Percentiles rank a stretch among this genome's conserved stretches.
Evolutionary conservation across 2,797 vertebrate genomes (phyloP).

Genomic region (Ptychobarbus kaznakovi): DNA sequence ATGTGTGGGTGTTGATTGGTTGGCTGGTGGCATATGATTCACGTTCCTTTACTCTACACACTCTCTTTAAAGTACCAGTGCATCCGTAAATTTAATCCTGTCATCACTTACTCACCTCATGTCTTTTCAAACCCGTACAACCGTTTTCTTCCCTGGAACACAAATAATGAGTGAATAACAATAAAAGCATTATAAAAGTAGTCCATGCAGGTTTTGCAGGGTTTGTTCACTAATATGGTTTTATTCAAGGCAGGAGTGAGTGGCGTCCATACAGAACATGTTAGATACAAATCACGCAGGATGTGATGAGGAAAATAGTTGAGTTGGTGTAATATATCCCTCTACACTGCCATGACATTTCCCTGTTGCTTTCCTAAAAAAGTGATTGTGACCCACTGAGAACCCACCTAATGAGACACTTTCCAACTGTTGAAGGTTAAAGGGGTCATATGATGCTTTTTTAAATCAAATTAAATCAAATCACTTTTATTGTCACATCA

Average conservation of each 20-base stretch:
- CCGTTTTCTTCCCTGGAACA: background rate
- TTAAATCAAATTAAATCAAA: too few relatives aligned
- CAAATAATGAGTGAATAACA: background rate
- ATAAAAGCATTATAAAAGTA: background rate
- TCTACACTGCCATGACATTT: background rate
- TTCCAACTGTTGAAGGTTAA: background rate
- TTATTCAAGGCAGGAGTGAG: background rate
- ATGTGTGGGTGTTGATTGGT: constrained; percentile 18
- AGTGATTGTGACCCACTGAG: background rate
- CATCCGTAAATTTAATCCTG: background rate
- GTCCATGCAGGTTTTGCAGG: background rate
- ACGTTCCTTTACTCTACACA: background rate
- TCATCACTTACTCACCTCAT: background rate
- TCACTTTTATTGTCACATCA: too few relatives aligned
- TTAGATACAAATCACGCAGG: background rate
- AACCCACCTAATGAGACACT: background rate
- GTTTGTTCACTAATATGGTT: constrained; percentile 5
- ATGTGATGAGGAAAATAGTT: background rate
- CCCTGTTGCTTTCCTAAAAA: background rate
- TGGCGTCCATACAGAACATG: background rate
- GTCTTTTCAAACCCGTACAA: background rate
- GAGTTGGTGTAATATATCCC: background rate
- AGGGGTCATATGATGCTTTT: too few relatives aligned
- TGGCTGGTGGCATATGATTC: constrained; percentile 36
- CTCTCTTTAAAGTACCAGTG: background rate